Base-by-base conservation (phyloP, 1,140 invertebrate genomes). In the Drosophila orosa region DNA sequence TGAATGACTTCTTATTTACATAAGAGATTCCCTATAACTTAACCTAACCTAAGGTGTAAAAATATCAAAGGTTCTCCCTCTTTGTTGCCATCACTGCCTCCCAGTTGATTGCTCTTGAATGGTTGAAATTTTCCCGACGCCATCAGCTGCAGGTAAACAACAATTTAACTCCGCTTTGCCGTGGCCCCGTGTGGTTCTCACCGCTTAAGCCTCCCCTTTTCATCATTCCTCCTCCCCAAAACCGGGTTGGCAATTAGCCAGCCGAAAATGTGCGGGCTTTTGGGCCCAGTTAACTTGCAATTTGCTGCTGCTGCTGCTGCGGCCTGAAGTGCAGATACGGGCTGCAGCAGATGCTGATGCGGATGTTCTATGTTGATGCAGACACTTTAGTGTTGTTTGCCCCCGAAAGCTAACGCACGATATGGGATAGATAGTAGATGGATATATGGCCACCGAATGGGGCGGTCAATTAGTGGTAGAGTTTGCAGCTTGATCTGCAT, bases 141-240 rank as follows among this genome's bases (percentile, higher is more conserved):
- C 54, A 58, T 75, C 73, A 76, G 61, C 39, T 58, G 73, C 35
- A 76, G 73, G 73, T 76, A 76, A 76, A 76, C 73, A 66, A 67
- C 74, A 76, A 76, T 76, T 76, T 76, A 52, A 42, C 73, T 74
- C 52, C 48, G 47, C 55, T 37, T 35, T 25, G 39, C 15, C 31
- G n/a, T 25, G 29, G 19, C 31, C 39, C 39, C 27, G 13, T 10
- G 47, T n/a, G 47, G 25, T 10, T 19, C 5, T 24, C 48, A 33
- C 31, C 39, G 33, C 44, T 65, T 37, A 24, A 19, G 24, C 13
- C 45, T n/a, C 3, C 33, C 33, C 5, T 15, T 12, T 17, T 8
- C 13, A 15, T 13, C 17, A 33, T 13, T 33, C 19, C 31, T 7
- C 12, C n/a, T 40, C 19, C 5, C 25, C 1, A 8, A 10, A 6